Evolutionary conservation across 2,888 invertebrate genomes (phyloP), one percentile per base, ranked within the genome.

Genomic region (Clusia tigrina): DNA sequence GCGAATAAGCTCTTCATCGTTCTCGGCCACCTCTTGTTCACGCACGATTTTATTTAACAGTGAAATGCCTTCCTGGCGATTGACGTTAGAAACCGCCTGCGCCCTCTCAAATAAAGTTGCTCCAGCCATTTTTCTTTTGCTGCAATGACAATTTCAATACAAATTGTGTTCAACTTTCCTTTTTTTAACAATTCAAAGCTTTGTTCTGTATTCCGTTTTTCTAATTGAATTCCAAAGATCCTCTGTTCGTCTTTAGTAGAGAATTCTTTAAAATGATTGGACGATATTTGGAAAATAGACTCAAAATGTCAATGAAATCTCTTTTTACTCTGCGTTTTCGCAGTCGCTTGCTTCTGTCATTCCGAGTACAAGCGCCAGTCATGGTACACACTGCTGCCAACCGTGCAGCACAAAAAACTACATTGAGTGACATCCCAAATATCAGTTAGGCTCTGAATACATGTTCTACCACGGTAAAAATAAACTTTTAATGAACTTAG

Each of bases 1-100:
- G 73, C 93, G 91, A 82, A 97, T 94, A 73, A 91, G 91, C 81
- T 95, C 96, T 81, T 96, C 95, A 84, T 96, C 93, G 81, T 92
- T 91, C 77, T 91, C 91, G 73, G 89, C 88, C 59, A 89, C 85
- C 75, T 91, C 91, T 77, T 90, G 90, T 79, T 91, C 91, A 74
- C 90, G 89, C 73, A 91, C 90, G 81, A 92, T 90, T 86, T 92
- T 90, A 85, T 90, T 90, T 69, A 91, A 86, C 78, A 91, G 86
- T 78, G 89, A 88, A 80, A 90, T 88, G 81, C 90, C 89, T 83
- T 92, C 90, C 83, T 91, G 90, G 78, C 90, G 89, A 86, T 89
- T 90, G 71, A 89, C 88, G 82, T 88, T 88, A 71, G 90, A 88
- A 75, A 91, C 88, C 74, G 92, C 89, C 86, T 91, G 91, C 82